Base-by-base conservation (phyloP, 2,113 vertebrate genomes). In the Scartelaos histophorus region DNA sequence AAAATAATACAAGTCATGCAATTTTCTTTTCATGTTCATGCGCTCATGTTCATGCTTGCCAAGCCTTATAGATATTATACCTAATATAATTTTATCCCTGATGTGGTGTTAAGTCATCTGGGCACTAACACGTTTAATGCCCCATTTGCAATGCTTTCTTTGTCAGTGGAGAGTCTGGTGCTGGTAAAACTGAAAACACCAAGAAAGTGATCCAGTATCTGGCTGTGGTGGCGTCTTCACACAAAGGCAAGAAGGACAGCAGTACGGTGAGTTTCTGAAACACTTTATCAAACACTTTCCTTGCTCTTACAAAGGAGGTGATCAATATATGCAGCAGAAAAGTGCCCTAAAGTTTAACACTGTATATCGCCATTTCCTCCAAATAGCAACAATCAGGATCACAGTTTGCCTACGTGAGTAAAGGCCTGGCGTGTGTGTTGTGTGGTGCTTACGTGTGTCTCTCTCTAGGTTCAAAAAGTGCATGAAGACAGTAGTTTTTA, bases 171-270 rank as follows among this genome's bases (percentile, higher is more conserved):
- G 97, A 98, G 92, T 99, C 97, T 58, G 97, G 97, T 61, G 97
- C 97, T 1, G 97, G 97, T 49, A 99, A 99, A 87, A 98, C 97
- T 0, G 97, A 99, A 85, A 99, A 99, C 80, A 99, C 97, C 85
- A 99, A 99, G 89, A 99, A 99, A 83, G 97, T 99, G 81, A 99
- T 99, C 89, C 97, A 99, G 91, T 99, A 99, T 83, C 91, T 99
- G 89, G 97, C 97, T 10, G 90, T 97, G 9, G 96, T 99, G 64
- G 97, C 97, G 61, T 97, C 97, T 22, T 99, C 97, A 1, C 97
- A 99, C 71, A 99, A 99, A 89, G 95, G 96, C 90, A 98, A 98
- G 78, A 93, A 88, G 75, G 91, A 92, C 83, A 85, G 88, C 79
- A 91, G 86, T 45, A 83, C 80, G 81, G 92, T 93, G 88, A 91